Conservation (phyloP, 2,888 invertebrate species). For the Cantharis rufa region DNA sequence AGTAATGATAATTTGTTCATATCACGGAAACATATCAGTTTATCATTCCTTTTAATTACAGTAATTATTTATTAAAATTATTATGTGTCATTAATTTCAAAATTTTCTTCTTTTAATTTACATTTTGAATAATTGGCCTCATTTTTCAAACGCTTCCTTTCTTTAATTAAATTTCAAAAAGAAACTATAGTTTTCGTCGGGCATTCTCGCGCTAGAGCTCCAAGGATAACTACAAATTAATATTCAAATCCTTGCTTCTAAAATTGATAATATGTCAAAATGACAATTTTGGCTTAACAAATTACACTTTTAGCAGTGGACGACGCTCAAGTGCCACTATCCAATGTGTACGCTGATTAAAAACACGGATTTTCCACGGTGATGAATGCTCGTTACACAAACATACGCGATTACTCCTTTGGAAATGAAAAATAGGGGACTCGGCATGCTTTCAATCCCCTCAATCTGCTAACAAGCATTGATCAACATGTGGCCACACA, state of each 20-base stretch:
- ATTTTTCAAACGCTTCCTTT: neutral
- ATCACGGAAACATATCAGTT: constrained; percentile 28
- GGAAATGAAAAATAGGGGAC: neutral
- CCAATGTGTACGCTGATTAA: neutral
- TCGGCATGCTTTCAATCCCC: neutral
- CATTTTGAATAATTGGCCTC: constrained; percentile 16
- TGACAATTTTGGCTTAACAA: neutral
- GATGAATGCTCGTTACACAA: neutral
- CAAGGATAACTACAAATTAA: neutral
- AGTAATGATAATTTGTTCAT: constrained; percentile 25
- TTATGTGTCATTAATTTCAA: neutral
- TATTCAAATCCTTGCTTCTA: neutral
- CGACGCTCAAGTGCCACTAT: neutral
- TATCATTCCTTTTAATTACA: constrained; percentile 26
- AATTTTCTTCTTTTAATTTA: constrained; percentile 6
- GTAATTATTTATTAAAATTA: constrained; percentile 19
- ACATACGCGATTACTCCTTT: neutral
- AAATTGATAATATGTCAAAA: neutral
- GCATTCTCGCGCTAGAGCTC: no score
- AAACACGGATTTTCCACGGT: neutral
- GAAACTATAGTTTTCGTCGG: neutral
- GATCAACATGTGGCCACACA: neutral
- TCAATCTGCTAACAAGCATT: neutral
- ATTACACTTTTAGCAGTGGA: neutral
- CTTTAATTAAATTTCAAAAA: neutral